phyloP scores from a whole-genome alignment of 2,888 invertebrate species.

The Andrena fulva region DNA sequence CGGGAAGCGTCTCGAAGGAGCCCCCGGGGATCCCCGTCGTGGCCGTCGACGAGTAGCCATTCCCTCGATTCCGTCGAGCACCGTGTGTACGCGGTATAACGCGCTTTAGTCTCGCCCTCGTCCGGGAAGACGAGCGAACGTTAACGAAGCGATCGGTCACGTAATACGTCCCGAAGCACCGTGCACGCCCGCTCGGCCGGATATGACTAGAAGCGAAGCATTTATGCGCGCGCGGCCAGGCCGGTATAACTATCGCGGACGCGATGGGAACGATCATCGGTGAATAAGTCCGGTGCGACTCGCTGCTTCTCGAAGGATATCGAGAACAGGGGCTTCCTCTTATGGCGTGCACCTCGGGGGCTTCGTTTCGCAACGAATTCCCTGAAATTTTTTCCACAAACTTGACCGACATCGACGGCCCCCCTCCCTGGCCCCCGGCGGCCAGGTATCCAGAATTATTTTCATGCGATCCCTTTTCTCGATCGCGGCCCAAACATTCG shows the following conservation, averaged over 20 bases:
- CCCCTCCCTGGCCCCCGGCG: constrained; percentile 15
- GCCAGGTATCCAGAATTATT: constrained; percentile 58
- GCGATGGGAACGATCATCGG: constrained; percentile 77
- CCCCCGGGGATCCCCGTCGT: neutral
- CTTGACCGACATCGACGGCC: constrained; percentile 44
- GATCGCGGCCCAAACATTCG: neutral
- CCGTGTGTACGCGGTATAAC: neutral
- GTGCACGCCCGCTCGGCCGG: constrained; percentile 42
- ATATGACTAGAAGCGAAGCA: constrained; percentile 54
- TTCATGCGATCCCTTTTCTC: constrained; percentile 32
- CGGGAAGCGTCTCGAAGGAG: neutral
- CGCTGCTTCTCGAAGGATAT: constrained; percentile 62
- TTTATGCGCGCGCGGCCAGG: constrained; percentile 27
- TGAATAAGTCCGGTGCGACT: constrained; percentile 81
- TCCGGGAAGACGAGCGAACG: neutral
- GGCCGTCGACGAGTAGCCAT: neutral
- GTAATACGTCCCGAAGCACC: constrained; percentile 56
- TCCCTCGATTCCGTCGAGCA: neutral
- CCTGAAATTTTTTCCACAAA: constrained; percentile 64
- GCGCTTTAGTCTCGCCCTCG: neutral
- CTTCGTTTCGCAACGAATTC: constrained; percentile 73
- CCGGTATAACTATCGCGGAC: constrained; percentile 47
- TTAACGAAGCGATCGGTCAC: constrained; percentile 35
- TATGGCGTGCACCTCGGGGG: constrained; percentile 70
- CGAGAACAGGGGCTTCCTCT: constrained; percentile 71